Evolutionary conservation across 2,113 vertebrate species (phyloP).

Genomic region (Larimichthys crocea): DNA sequence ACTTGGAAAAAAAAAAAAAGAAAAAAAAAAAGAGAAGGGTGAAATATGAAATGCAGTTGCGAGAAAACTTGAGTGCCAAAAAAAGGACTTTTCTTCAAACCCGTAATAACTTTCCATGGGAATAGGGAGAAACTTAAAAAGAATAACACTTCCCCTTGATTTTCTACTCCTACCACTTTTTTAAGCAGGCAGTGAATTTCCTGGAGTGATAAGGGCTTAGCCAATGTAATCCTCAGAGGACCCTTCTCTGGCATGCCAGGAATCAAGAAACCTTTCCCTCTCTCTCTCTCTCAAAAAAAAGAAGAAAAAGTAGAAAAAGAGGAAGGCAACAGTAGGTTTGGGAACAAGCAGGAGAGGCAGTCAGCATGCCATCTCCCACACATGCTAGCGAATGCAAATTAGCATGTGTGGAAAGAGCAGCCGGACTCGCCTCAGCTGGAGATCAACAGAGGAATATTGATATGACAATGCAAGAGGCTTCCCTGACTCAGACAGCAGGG

Average conservation of each 20-base stretch:
- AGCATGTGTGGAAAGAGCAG: conserved; percentile 75
- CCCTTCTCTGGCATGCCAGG: conserved; percentile 80
- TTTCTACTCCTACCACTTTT: conserved; percentile 82
- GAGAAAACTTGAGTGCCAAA: conserved; percentile 78
- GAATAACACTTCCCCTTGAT: conserved; percentile 83
- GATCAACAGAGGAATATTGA: conserved; percentile 78
- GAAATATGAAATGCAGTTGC: conserved; percentile 80
- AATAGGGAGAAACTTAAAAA: conserved; percentile 83
- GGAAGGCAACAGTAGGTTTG: conserved; percentile 64
- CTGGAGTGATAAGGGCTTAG: conserved; percentile 87
- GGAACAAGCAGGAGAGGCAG: conserved; percentile 63
- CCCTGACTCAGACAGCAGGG: conserved; percentile 65
- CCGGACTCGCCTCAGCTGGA: conserved; percentile 78
- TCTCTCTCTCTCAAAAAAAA: conserved; percentile 32
- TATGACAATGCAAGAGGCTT: conserved; percentile 74
- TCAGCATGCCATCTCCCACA: conserved; percentile 63
- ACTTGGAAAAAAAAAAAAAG: conserved; percentile 54
- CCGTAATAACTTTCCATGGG: conserved; percentile 81
- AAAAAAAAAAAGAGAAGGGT: conserved; percentile 56
- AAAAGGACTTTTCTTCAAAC: conserved; percentile 80
- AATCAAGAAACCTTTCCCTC: conserved; percentile 82
- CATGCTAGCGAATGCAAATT: conserved; percentile 75
- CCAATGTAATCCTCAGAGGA: conserved; percentile 85
- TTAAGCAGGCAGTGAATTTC: conserved; percentile 85
- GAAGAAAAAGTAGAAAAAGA: conserved; percentile 35